phyloP scores from a whole-genome alignment of 2,797 vertebrate species.

The Pelobates cultripes region DNA sequence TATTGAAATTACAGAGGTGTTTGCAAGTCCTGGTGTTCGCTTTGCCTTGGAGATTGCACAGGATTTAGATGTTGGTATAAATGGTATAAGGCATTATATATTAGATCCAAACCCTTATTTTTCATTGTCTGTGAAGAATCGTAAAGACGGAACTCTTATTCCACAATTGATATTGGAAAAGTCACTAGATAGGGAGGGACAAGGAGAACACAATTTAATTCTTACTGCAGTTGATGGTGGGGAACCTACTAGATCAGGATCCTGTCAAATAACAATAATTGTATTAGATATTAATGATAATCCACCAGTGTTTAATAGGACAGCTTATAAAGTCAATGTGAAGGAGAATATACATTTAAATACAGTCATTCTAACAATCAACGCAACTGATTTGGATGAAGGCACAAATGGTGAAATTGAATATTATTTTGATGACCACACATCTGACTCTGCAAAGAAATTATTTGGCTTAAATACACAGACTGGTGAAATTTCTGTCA shows the following conservation, averaged over 20 bases:
- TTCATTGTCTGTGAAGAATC: conserved; percentile 66
- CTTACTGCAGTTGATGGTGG: conserved; percentile 81
- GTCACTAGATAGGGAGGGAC: conserved; percentile 16
- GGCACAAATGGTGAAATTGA: conserved; percentile 4
- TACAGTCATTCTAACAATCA: conserved; percentile 3
- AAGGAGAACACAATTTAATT: conserved; percentile 71
- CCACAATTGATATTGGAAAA: conserved; percentile 30
- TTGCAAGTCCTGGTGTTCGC: conserved; percentile 55
- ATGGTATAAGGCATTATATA: conserved; percentile 64
- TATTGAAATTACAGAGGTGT: conserved; percentile 63
- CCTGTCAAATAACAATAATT: conserved; percentile 74
- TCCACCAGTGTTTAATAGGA: conserved; percentile 76
- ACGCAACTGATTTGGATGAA: conserved; percentile 35
- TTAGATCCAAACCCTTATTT: conserved; percentile 64
- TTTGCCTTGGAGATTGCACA: conserved; percentile 66
- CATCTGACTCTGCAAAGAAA: not conserved
- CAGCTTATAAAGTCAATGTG: conserved; percentile 70
- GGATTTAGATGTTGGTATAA: conserved; percentile 63
- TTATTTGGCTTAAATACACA: conserved; percentile 12
- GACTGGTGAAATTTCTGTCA: conserved; percentile 24
- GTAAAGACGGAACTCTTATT: conserved; percentile 17
- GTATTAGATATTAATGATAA: conserved; percentile 84
- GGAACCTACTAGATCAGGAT: conserved; percentile 77
- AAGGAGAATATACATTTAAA: conserved; percentile 5
- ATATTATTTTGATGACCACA: conserved; percentile 32